Conservation (phyloP, 2,888 invertebrate species). For the Leptothorax acervorum region DNA sequence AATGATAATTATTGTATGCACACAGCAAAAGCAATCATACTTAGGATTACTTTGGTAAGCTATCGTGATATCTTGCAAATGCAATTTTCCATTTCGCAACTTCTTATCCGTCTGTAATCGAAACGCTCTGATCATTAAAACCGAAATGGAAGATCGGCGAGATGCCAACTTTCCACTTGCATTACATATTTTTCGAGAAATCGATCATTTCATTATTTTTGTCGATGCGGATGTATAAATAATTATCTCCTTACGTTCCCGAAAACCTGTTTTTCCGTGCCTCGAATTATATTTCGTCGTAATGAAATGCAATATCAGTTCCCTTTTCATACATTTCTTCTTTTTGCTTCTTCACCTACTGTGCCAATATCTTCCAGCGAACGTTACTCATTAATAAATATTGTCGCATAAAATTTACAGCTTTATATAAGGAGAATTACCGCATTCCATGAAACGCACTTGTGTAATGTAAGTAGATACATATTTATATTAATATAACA, state of each 20-base stretch:
- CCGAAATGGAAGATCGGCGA: not conserved
- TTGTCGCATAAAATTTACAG: not conserved
- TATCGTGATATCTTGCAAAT: not conserved
- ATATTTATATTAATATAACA: not conserved
- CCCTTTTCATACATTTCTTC: not conserved
- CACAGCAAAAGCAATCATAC: not conserved
- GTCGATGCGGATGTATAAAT: not conserved
- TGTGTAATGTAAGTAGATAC: not conserved
- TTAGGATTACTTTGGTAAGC: not conserved
- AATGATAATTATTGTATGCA: not conserved
- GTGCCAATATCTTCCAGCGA: not conserved
- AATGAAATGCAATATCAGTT: not conserved
- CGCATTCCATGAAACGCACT: not conserved
- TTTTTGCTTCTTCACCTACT: not conserved
- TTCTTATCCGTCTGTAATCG: not conserved
- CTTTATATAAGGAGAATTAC: not conserved
- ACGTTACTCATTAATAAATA: constrained; percentile 8
- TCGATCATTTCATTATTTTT: not conserved
- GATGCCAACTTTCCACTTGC: constrained; percentile 7
- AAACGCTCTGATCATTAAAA: constrained; percentile 1
- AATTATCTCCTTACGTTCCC: not conserved
- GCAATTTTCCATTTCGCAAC: constrained; percentile 2
- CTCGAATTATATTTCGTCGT: constrained; percentile 15
- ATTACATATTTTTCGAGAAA: constrained; percentile 21
- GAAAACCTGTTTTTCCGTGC: not conserved